A percentile compares a stretch with the other conserved stretches of the same genome.
phyloP scores from a whole-genome alignment of 1,140 invertebrate genomes.

The Ridgeia piscesae region DNA sequence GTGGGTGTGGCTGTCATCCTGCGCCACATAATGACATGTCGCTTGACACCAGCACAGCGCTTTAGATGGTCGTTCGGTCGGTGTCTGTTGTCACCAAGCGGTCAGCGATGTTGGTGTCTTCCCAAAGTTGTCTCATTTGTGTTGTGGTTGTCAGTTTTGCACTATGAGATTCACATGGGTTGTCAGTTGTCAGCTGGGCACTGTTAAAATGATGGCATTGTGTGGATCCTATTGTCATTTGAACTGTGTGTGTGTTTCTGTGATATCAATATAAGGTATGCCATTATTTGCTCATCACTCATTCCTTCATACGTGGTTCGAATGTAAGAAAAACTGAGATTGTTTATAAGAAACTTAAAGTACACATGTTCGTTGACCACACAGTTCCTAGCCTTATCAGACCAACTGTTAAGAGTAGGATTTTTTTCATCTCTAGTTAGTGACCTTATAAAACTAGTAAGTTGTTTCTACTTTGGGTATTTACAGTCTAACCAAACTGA shows the following conservation, averaged over 20 bases:
- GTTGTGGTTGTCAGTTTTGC: no score
- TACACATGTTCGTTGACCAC: background rate
- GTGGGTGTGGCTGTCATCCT: background rate
- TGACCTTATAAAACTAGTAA: background rate
- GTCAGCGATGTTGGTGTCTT: background rate
- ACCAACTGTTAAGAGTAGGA: background rate
- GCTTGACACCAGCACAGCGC: no score
- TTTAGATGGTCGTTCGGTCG: background rate
- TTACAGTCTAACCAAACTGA: background rate
- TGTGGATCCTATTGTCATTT: background rate
- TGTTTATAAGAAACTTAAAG: background rate
- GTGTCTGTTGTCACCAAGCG: background rate
- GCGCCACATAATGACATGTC: background rate
- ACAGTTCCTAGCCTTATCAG: no score
- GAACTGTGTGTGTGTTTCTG: background rate
- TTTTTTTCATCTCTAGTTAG: background rate
- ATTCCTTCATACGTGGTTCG: background rate
- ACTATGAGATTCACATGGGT: background rate
- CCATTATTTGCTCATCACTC: background rate
- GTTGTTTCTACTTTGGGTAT: background rate
- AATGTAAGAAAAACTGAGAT: background rate
- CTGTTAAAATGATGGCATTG: background rate
- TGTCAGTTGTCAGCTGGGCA: background rate
- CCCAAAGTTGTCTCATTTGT: background rate
- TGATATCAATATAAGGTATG: background rate